Evolutionary conservation across 2,797 vertebrate genomes (phyloP), one percentile per base, ranked within the genome.

Genomic region (Chloroceryle amazona): DNA sequence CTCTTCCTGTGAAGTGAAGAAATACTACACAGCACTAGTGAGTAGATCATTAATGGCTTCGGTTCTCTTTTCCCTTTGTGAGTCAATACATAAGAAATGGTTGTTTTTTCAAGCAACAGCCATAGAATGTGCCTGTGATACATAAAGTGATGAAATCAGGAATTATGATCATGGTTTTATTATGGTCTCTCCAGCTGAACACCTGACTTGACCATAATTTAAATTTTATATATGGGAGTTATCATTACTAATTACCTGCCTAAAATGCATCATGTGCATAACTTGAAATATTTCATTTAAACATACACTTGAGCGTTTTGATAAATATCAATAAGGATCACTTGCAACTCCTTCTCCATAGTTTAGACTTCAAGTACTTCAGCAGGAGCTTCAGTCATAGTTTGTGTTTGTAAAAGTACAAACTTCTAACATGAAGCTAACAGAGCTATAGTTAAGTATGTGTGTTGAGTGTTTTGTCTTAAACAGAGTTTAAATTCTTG

Each of bases 81-180:
- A 92, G 23, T 80, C 61, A 86, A 58, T 42, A 37, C 1, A 0
- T 63, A 54, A 87, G 54, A 90, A 78, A 88, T 51, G 5, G 60
- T 71, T 96, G 37, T 20, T 94, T 76, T 92, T 84, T 89, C 78
- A 93, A 94, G 76, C 89, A 96, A 70, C 93, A 96, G 47, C 83
- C 70, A 29, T 35, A 72, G 67, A 78, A 84, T 80, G 47, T 88
- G 58, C 37, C 86, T 54, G 25, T 75, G 44, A 74, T 83, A 86
- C 46, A 73, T 66, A 39, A 86, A 86, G 66, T 71, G 62, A 37
- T 57, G 35, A 94, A 93, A 76, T 87, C 46, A 78, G 66, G n/a
- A 73, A n/a, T 35, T 86, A 14, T 18, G 86, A 63, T 92, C 55
- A 51, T 35, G 73, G 35, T 89, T 96, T 95, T 95, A 25, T 93